Conservation (phyloP, 2,113 vertebrate genomes). For the Chaetops frenatus region DNA sequence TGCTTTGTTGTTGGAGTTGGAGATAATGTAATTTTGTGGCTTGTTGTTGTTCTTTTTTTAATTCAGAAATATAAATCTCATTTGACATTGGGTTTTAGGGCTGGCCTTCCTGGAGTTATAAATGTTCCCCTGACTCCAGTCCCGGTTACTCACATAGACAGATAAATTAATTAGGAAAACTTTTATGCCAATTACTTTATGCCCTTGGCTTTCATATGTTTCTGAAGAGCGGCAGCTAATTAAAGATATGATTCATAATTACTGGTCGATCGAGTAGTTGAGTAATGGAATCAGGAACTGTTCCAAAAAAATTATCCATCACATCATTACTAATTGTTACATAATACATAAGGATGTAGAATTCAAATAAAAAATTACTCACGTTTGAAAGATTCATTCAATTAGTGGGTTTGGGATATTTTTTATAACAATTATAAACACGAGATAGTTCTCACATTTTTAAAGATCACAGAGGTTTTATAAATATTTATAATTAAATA, state of each 20-base stretch:
- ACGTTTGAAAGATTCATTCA: constrained; percentile 70
- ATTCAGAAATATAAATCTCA: constrained; percentile 80
- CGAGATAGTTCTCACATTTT: constrained; percentile 42
- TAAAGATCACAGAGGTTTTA: constrained; percentile 37
- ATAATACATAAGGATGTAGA: constrained; percentile 78
- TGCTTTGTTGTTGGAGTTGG: constrained; percentile 66
- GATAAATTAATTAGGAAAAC: constrained; percentile 95
- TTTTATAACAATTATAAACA: constrained; percentile 68
- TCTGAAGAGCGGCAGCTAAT: constrained; percentile 85
- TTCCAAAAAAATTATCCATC: constrained; percentile 84
- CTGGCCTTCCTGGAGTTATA: constrained; percentile 83
- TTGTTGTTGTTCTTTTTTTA: constrained; percentile 78
- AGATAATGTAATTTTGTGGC: constrained; percentile 77
- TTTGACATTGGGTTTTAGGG: constrained; percentile 76
- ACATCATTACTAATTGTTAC: constrained; percentile 84
- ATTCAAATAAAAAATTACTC: constrained; percentile 78
- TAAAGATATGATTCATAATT: constrained; percentile 90
- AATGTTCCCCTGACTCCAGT: constrained; percentile 86
- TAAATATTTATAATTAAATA: constrained; percentile 53
- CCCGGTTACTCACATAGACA: constrained; percentile 84
- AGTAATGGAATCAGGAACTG: constrained; percentile 84
- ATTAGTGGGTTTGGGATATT: constrained; percentile 38
- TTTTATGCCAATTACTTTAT: constrained; percentile 92
- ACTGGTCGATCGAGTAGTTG: constrained; percentile 81
- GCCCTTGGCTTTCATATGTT: constrained; percentile 87